These are phyloP conservation scores for Graphium colonna DNA, from an alignment of 2,888 invertebrate species.

Conservation along the genomic window DNA sequence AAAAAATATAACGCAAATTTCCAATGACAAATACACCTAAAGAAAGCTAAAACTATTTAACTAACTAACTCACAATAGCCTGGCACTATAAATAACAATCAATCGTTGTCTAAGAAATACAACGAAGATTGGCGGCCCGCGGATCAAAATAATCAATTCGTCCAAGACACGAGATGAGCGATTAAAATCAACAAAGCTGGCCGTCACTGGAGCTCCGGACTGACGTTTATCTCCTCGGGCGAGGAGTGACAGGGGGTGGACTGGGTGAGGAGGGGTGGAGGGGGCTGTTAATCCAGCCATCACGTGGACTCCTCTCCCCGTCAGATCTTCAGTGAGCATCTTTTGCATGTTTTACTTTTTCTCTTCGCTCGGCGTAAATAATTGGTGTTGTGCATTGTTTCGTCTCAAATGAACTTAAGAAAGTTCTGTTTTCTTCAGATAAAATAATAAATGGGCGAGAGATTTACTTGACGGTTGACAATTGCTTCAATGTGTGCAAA, in stretches of 20 bases:
- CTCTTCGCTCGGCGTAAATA: background rate
- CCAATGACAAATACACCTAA: no score
- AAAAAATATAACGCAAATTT: no score
- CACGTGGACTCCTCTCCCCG: slow-evolving; percentile 13
- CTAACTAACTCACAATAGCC: no score
- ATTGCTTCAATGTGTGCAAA: no score
- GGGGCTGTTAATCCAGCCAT: slow-evolving; percentile 16
- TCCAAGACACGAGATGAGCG: slow-evolving; percentile 22
- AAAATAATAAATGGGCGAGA: no score
- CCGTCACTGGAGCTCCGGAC: slow-evolving; percentile 15
- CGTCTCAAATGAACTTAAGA: no score
- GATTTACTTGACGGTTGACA: no score
- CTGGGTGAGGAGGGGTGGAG: no score
- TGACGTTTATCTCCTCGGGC: slow-evolving; percentile 23
- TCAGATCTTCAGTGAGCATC: slow-evolving; percentile 8
- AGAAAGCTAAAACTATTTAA: no score
- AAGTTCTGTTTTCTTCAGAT: no score
- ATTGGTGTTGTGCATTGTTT: no score
- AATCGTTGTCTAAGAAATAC: background rate
- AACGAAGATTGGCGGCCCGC: slow-evolving; percentile 1
- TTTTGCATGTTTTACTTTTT: slow-evolving; percentile 3
- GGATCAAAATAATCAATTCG: slow-evolving; percentile 22
- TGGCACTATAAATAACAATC: background rate
- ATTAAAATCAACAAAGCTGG: slow-evolving; percentile 24
- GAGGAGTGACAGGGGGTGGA: slow-evolving; percentile 8